Base-by-base conservation (phyloP, 2,797 vertebrate species). In the Diceros bicornis region DNA sequence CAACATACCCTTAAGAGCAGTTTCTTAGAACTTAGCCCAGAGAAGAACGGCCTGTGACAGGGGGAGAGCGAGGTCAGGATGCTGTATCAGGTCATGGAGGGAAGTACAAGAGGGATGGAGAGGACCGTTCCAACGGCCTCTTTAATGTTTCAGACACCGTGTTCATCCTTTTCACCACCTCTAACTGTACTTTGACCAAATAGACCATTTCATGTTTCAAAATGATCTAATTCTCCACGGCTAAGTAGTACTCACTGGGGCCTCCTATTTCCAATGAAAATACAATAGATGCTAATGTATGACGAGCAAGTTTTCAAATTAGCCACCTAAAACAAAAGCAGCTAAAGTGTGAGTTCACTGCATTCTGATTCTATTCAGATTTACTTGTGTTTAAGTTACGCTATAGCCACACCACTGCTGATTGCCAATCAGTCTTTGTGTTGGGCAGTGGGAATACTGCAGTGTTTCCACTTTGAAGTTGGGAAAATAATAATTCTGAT, bases 401-500 rank as follows among this genome's bases (percentile, higher is more conserved):
- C 47, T 59, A n/a, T 0, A 18, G 78, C 47, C 44, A 55, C 11
- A 88, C 57, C 21, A 75, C 62, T 34, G 18, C 55, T 23, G 86
- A 74, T 21, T 92, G 47, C 37, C 62, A 55, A 23, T 44, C 82
- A 68, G 61, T 95, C 59, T 82, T 68, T 69, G 9, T 4, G 16
- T 92, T 89, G 95, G 94, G 92, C 59, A 86, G 96, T 25, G 17
- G 94, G 82, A 96, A 44, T 44, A 69, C 21, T 29, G 57, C 13
- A 9, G 9, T 71, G 32, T 79, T 98, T 97, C 92, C 85, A 92
- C 57, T 96, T 96, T 91, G 84, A 37, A 68, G 50, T 23, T 86
- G 23, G 61, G 8, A 88, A 96, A 97, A 92, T 82, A 97, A 97
- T 3, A 55, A 97, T 84, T 86, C 90, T 83, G 91, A 97, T 81